phyloP scores from a whole-genome alignment of 2,888 invertebrate genomes.

The Caenorhabditis auriculariae region DNA sequence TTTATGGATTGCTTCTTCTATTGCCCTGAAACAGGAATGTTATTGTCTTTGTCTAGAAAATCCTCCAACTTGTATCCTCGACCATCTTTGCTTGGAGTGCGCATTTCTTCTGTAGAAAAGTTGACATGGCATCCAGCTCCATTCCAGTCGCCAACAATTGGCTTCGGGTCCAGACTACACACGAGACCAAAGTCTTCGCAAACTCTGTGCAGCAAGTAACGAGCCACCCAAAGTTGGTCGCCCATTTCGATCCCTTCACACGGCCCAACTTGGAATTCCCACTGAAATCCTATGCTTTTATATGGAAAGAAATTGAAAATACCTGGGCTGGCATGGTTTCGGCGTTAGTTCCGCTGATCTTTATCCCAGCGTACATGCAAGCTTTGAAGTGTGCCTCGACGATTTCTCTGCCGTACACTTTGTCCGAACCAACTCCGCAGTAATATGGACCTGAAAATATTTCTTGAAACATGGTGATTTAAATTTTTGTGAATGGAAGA shows the following conservation, averaged over 20 bases:
- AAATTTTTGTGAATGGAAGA: no score
- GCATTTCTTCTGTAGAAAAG: constrained; percentile 88
- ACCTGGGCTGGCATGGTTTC: constrained; percentile 80
- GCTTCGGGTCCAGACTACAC: constrained; percentile 66
- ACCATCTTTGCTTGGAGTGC: constrained; percentile 73
- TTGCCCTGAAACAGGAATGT: constrained; percentile 69
- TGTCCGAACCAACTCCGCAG: constrained; percentile 92
- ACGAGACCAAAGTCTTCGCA: constrained; percentile 67
- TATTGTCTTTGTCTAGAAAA: not conserved
- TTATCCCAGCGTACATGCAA: constrained; percentile 88
- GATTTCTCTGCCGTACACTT: constrained; percentile 89
- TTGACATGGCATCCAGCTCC: constrained; percentile 89
- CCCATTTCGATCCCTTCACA: constrained; percentile 68
- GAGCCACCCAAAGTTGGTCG: constrained; percentile 67
- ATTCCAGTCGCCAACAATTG: constrained; percentile 76
- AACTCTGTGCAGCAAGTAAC: constrained; percentile 65
- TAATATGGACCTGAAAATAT: constrained; percentile 82
- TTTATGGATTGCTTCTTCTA: constrained; percentile 90
- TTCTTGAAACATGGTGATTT: no score
- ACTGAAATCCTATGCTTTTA: no score
- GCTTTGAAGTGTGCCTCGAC: constrained; percentile 92
- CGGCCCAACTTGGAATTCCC: constrained; percentile 66
- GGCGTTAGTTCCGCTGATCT: constrained; percentile 88
- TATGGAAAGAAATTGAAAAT: no score
- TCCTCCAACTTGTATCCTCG: constrained; percentile 66